Percentiles rank a stretch among this genome's conserved stretches.
These are phyloP conservation scores for Acleris sparsana DNA, from an alignment of 2,888 invertebrate genomes.

Conservation along the genomic window DNA sequence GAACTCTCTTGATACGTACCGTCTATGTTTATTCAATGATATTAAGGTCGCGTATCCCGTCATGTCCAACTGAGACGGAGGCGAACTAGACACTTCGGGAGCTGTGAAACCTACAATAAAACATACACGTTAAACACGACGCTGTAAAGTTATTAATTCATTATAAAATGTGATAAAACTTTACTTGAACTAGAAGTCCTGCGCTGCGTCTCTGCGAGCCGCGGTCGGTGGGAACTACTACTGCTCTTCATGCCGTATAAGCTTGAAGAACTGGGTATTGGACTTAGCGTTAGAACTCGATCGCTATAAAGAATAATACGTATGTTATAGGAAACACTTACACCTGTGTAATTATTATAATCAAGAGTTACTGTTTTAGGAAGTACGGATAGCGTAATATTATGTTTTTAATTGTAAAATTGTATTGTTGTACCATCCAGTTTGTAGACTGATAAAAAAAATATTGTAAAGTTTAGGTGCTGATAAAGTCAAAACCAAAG, in stretches of 20 bases:
- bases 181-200: slow-evolving; percentile 84
- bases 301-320: slow-evolving; percentile 77
- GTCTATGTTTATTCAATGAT: slow-evolving; percentile 85
- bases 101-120: slow-evolving; percentile 72
- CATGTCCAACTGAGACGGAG: slow-evolving; percentile 89
- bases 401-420: no score
- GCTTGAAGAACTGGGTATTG: slow-evolving; percentile 93
- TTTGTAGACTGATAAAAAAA: no score
- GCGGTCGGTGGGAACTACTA: slow-evolving; percentile 66
- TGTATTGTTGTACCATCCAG: no score
- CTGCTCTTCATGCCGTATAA: slow-evolving; percentile 81
- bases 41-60: slow-evolving; percentile 90
- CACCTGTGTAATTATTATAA: no score
- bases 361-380: no score
- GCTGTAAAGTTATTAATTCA: background rate
- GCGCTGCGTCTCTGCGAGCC: slow-evolving; percentile 77
- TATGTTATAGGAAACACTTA: background rate
- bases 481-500: background rate
- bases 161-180: slow-evolving; percentile 39
- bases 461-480: no score
- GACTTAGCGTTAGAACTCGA: slow-evolving; percentile 91
- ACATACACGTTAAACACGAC: background rate
- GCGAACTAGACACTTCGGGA: slow-evolving; percentile 81
- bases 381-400: no score
- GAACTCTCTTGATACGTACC: slow-evolving; percentile 43